A percentile compares a stretch with the other conserved stretches of the same genome.
Evolutionary conservation across 2,888 invertebrate genomes (phyloP).

Genomic region (Parthenolecanium corni): DNA sequence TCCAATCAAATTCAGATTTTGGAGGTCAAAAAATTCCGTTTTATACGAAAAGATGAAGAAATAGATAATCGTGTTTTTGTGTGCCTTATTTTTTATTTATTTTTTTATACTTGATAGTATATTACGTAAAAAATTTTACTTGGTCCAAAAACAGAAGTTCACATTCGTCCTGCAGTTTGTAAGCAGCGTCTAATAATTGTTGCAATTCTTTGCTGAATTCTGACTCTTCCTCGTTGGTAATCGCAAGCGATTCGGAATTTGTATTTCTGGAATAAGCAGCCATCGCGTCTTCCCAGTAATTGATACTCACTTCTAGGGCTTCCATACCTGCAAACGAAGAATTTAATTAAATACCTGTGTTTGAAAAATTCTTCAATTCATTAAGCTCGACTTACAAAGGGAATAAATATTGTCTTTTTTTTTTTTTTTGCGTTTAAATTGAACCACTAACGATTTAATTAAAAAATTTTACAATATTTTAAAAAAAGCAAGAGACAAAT

Average conservation of each 20-base stretch:
- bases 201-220: slow-evolving; percentile 74
- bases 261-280: slow-evolving; percentile 57
- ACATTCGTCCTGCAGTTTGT: slow-evolving; percentile 53
- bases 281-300: slow-evolving; percentile 90
- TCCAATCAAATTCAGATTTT: too few species aligned
- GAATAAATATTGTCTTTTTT: neutral
- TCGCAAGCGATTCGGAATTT: slow-evolving; percentile 46
- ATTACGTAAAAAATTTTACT: slow-evolving; percentile 35
- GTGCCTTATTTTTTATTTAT: too few species aligned
- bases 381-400: too few species aligned
- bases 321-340: slow-evolving; percentile 61
- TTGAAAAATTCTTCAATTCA: too few species aligned
- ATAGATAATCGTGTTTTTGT: too few species aligned
- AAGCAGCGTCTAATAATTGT: slow-evolving; percentile 49
- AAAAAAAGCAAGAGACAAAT: too few species aligned
- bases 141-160: slow-evolving; percentile 75
- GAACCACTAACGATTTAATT: neutral
- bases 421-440: neutral
- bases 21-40: too few species aligned
- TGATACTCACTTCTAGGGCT: slow-evolving; percentile 79
- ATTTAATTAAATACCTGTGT: too few species aligned
- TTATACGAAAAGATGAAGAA: too few species aligned
- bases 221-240: slow-evolving; percentile 76
- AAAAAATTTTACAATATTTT: too few species aligned
- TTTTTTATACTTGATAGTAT: too few species aligned